Evolutionary conservation across 2,113 vertebrate genomes (phyloP), one percentile per base, ranked within the genome.

Genomic region (Danionella cerebrum): DNA sequence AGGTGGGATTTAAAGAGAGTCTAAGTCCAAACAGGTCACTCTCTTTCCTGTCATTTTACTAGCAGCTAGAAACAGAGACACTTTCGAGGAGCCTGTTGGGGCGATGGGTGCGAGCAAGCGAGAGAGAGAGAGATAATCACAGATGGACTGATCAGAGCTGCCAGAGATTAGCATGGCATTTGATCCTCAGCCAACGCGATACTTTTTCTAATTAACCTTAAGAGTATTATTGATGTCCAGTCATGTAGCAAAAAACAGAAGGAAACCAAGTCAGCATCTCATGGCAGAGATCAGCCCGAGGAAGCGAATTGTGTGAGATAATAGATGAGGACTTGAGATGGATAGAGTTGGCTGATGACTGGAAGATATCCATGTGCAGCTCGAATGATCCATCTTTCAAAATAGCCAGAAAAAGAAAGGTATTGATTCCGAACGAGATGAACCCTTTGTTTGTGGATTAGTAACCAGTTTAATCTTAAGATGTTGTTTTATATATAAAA

Each of bases 121-220:
- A 87, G 95, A 94, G 90, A 88, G 89, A 93, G 93, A 98, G 90
- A 83, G n/a, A n/a, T n/a, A 88, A 97, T 95, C 82, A 31, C 86
- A 84, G 84, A 65, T 84, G 86, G 87, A 86, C 80, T 80, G 82
- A 88, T 81, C 82, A 45, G 71, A 79, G 85, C 83, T 69, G 80
- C 84, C 71, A 74, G 81, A 91, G 90, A 93, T 94, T 91, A 92
- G 81, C 36, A 76, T 78, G 86, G 90, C 84, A 85, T 81, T 69
- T 81, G 79, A n/a, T 86, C 59, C 82, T 88, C 82, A 73, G 82
- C 85, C 85, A 90, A 90, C 87, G 89, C 91, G 90, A 96, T 93
- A 89, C 92, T 93, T 93, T 94, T 94, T 94, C 89, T 92, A 93
- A 96, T 95, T 96, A 94, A 95, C 93, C 89, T 91, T 80, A 82